Evolutionary conservation across 2,888 invertebrate genomes (phyloP).

Genomic region (Mycalesis mineus): DNA sequence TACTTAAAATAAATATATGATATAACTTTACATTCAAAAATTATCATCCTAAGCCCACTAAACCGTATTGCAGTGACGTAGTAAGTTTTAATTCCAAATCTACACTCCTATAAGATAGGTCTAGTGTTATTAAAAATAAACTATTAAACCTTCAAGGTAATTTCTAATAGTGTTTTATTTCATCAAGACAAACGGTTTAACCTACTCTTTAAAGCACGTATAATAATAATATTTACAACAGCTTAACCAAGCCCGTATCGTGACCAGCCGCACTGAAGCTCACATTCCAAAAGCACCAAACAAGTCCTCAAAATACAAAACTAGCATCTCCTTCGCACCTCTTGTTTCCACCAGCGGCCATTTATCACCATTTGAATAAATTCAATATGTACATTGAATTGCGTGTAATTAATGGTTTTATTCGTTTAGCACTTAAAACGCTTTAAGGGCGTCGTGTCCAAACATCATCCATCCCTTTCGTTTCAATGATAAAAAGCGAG

Average conservation of each 20-base stretch:
- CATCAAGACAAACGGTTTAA: too few species aligned
- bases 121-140: too few species aligned
- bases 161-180: too few species aligned
- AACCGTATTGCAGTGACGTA: too few species aligned
- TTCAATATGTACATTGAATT: constrained; percentile 79
- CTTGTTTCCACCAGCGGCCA: constrained; percentile 61
- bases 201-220: too few species aligned
- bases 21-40: too few species aligned
- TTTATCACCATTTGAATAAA: constrained; percentile 79
- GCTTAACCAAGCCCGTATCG: constrained; percentile 21
- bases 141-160: too few species aligned
- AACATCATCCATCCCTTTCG: constrained; percentile 56
- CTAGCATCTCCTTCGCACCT: constrained; percentile 57
- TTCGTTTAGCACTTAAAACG: constrained; percentile 78
- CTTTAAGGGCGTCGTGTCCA: constrained; percentile 76
- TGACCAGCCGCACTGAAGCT: constrained; percentile 51
- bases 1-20: too few species aligned
- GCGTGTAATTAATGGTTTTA: constrained; percentile 78
- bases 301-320: constrained; percentile 28
- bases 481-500: constrained; percentile 39
- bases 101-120: too few species aligned
- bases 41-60: too few species aligned
- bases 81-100: too few species aligned
- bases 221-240: neutral
- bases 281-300: constrained; percentile 47